Evolutionary conservation across 2,113 vertebrate genomes (phyloP), one percentile per base, ranked within the genome.

Genomic region (Tyto alba): DNA sequence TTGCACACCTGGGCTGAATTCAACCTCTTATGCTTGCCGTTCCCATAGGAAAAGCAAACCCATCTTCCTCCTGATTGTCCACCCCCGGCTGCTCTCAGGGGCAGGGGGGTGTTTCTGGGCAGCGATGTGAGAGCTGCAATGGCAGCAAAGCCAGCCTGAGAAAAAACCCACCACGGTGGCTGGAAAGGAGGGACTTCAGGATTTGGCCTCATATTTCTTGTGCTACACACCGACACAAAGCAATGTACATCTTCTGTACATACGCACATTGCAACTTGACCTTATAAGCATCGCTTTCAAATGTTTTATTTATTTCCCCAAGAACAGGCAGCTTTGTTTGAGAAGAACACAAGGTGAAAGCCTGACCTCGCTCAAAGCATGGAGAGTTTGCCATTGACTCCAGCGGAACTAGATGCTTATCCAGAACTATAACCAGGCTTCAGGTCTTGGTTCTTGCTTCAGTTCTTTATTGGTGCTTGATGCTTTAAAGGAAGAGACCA

Each of bases 261-360:
- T 16, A 20, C 2, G 6, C 34, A 8, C 43, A 5, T 14, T 48
- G 76, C 76, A 62, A 19, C 59, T 60, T 57, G 95, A 95, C 92
- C 96, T 73, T 3, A 30, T 0, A 23, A 85, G 88, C 89, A 59
- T 32, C 9, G 9, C 84, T 85, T 79, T 73, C 80, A 12, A 2
- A 62, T 17, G 89, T 7, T 81, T 92, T 95, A 91, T 94, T 97
- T 93, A 89, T 95, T 76, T 80, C 55, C 59, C 57, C 50, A 12
- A 53, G 89, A 95, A 89, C 32, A 92, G 84, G 85, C 92, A 67
- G 95, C 62, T 78, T 66, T 76, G 76, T 76, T 50, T 20, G 77
- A 79, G 74, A 71, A 45, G 84, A 89, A 89, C 66, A 92, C 73
- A 79, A 95, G 94, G 89, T 88, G 91, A 93, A 92, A 73, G n/a